phyloP scores from a whole-genome alignment of 2,113 vertebrate species.

The Craseonycteris thonglongyai region DNA sequence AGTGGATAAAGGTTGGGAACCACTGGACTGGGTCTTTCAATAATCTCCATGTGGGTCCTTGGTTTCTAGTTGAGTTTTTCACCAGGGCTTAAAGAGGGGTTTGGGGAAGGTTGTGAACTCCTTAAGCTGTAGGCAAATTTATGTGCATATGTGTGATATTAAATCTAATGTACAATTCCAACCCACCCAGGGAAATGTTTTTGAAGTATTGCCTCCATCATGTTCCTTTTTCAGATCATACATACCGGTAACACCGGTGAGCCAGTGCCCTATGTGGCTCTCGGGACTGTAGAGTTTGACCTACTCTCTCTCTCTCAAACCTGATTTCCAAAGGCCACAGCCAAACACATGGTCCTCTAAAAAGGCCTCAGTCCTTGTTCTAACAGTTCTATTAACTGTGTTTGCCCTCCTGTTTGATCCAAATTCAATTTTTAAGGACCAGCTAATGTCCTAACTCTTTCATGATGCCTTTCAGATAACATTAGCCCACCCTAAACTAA shows the following conservation, averaged over 20 bases:
- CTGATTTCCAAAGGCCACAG: neutral
- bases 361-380: neutral
- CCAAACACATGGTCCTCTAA: neutral
- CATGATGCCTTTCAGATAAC: neutral
- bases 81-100: neutral
- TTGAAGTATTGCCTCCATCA: neutral
- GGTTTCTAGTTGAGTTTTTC: neutral
- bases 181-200: neutral
- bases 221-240: neutral
- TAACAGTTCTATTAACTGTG: neutral
- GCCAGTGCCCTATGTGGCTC: neutral
- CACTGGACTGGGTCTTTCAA: neutral
- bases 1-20: too few species aligned
- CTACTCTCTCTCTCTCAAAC: neutral
- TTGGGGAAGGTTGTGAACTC: neutral
- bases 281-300: neutral
- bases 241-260: neutral
- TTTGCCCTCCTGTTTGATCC: neutral
- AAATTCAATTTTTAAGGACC: slow-evolving; percentile 9
- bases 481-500: neutral
- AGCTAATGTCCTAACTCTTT: neutral
- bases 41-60: neutral
- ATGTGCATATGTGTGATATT: neutral
- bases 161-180: neutral
- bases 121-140: neutral